Evolutionary conservation across 2,888 invertebrate genomes (phyloP).

Genomic region (Acleris laterana): DNA sequence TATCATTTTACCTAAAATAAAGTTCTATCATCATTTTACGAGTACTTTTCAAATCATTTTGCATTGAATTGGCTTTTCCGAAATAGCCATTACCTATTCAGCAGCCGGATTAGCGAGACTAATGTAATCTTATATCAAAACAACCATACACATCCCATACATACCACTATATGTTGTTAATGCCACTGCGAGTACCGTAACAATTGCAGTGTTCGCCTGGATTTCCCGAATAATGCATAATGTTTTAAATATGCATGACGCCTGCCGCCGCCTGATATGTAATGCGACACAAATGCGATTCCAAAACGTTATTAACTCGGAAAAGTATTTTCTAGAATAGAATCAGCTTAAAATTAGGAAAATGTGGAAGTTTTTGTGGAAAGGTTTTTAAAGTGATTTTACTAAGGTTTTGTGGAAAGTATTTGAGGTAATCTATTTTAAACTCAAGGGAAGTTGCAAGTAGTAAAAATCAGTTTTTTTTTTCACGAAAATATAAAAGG

Average conservation of each 20-base stretch:
- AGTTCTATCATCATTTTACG: too few relatives aligned
- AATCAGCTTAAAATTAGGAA: constrained; percentile 10
- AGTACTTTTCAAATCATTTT: too few relatives aligned
- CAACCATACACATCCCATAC: neutral
- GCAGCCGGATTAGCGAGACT: too few relatives aligned
- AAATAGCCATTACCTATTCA: too few relatives aligned
- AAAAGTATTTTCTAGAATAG: constrained; percentile 12
- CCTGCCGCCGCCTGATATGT: constrained; percentile 49
- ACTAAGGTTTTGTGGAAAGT: neutral
- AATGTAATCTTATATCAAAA: neutral
- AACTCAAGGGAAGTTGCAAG: too few relatives aligned
- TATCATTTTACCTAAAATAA: too few relatives aligned
- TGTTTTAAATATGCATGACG: constrained; percentile 58
- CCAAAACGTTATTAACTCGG: constrained; percentile 48
- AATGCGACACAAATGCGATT: constrained; percentile 52
- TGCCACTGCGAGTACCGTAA: constrained; percentile 10
- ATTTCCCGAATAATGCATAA: constrained; percentile 53
- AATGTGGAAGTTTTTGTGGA: neutral
- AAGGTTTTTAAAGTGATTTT: too few relatives aligned
- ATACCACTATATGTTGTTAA: neutral
- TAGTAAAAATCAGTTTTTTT: too few relatives aligned
- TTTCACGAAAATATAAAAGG: too few relatives aligned
- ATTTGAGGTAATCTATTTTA: neutral
- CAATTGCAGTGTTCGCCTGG: constrained; percentile 37
- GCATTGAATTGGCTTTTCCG: too few relatives aligned